Conservation (phyloP, 2,113 vertebrate species). For the Promerops cafer region DNA sequence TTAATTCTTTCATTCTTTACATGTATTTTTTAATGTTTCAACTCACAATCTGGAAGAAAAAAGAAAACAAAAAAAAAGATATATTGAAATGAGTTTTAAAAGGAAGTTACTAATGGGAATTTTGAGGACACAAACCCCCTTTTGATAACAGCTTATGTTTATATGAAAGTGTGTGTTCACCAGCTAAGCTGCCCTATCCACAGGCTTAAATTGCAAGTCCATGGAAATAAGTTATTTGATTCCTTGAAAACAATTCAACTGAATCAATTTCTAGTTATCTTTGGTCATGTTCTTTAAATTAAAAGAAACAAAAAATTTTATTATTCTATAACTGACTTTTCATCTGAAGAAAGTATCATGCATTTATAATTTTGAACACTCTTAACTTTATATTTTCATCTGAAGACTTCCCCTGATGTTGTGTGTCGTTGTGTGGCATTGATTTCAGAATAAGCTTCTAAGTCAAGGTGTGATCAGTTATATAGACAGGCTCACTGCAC, state of each 20-base stretch:
- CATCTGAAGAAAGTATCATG: not conserved
- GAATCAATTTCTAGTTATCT: slow-evolving; percentile 34
- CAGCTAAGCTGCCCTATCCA: not conserved
- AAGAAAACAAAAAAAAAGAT: not conserved
- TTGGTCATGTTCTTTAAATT: not conserved
- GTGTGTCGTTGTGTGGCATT: not conserved
- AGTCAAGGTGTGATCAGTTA: slow-evolving; percentile 85
- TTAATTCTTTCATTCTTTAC: not conserved
- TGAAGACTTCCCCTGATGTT: not conserved
- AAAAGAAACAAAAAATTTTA: not conserved
- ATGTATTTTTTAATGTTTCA: not conserved
- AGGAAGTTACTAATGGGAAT: not conserved
- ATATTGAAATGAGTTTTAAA: not conserved
- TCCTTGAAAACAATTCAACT: not conserved
- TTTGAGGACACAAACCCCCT: not conserved
- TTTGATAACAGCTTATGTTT: not conserved
- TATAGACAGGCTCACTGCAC: slow-evolving; percentile 78
- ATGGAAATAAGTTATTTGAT: not conserved
- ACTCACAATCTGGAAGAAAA: not conserved
- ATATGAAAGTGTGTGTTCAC: not conserved
- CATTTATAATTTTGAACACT: not conserved
- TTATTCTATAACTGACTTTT: not conserved
- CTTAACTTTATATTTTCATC: not conserved
- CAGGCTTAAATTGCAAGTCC: not conserved
- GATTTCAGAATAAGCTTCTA: slow-evolving; percentile 78